Evolutionary conservation across 2,797 vertebrate genomes (phyloP), one percentile per base, ranked within the genome.

Genomic region (Choloepus didactylus): DNA sequence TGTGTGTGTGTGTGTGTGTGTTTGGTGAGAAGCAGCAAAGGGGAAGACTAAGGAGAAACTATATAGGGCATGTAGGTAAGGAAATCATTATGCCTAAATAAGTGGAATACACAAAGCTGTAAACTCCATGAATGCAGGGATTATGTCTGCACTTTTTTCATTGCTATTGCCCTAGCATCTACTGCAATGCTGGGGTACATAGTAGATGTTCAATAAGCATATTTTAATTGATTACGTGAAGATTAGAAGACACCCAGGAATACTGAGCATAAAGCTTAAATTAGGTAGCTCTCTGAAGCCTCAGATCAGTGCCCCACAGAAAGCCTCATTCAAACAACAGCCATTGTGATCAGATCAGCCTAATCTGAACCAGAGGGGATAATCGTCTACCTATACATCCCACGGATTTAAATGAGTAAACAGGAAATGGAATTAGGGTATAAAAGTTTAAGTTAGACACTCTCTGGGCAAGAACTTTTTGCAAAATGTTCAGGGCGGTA

Each of bases 221-320:
- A 44, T 44, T 94, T 93, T 56, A 89, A 29, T 12, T 64, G 66
- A 35, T 80, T 77, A 80, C 38, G 6, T 66, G 59, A 83, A 54
- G 16, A 46, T 44, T 86, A 46, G 76, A 49, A 76, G 62, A 76
- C 12, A 59, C 23, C 23, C 62, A 60, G 56, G 49, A 89, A 67
- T 31, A 51, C 67, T 69, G 29, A 87, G 35, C 87, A 25, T 0
- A 72, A 19, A 54, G 16, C 60, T 90, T 91, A 31, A 41, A 27
- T 73, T 41, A 49, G 87, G 46, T 49, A 41, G 14, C n/a, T 21
- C 2, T 70, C 66, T 25, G 18, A n/a, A 67, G 35, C 21, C 35
- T 79, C n/a, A 6, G 54, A 15, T 62, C 80, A 69, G 41, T 29
- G 25, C 25, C 72, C 70, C 49, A 79, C 29, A 79, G 41, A 49